Percentiles rank a stretch among this genome's conserved stretches.
Conservation (phyloP, 2,888 invertebrate genomes). For the Anoncus sp. region DNA sequence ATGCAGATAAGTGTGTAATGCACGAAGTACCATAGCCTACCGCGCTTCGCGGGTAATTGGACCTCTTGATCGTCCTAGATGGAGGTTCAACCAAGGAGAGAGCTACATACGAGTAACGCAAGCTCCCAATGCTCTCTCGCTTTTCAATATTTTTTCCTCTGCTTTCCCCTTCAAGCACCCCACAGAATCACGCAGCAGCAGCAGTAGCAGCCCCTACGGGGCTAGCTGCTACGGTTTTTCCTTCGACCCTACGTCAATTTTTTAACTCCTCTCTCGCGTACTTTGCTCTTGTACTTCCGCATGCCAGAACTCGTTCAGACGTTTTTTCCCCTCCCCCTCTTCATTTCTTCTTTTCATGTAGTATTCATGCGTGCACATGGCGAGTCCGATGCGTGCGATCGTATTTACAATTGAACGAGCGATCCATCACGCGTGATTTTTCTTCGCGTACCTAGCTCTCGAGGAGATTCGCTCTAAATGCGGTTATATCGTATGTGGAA, state of each 20-base stretch:
- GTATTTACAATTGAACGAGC: constrained; percentile 40
- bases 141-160: constrained; percentile 76
- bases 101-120: constrained; percentile 21
- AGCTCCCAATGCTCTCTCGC: constrained; percentile 59
- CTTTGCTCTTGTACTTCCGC: constrained; percentile 36
- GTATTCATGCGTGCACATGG: constrained; percentile 8
- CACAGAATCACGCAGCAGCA: constrained; percentile 7
- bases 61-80: constrained; percentile 79
- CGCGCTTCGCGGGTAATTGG: constrained; percentile 78
- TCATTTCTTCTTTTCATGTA: constrained; percentile 3
- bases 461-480: constrained; percentile 1
- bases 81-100: constrained; percentile 59
- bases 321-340: constrained; percentile 5
- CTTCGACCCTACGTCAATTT: constrained; percentile 54
- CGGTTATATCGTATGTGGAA: neutral
- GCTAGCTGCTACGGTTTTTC: constrained; percentile 42
- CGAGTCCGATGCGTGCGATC: constrained; percentile 25
- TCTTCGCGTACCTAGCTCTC: neutral
- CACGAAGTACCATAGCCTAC: constrained; percentile 54
- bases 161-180: constrained; percentile 46
- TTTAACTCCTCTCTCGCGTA: constrained; percentile 26
- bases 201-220: neutral
- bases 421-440: constrained; percentile 49
- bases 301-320: constrained; percentile 39
- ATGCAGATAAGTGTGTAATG: constrained; percentile 65